phyloP scores from a whole-genome alignment of 2,888 invertebrate genomes.

The Lithodes maja region DNA sequence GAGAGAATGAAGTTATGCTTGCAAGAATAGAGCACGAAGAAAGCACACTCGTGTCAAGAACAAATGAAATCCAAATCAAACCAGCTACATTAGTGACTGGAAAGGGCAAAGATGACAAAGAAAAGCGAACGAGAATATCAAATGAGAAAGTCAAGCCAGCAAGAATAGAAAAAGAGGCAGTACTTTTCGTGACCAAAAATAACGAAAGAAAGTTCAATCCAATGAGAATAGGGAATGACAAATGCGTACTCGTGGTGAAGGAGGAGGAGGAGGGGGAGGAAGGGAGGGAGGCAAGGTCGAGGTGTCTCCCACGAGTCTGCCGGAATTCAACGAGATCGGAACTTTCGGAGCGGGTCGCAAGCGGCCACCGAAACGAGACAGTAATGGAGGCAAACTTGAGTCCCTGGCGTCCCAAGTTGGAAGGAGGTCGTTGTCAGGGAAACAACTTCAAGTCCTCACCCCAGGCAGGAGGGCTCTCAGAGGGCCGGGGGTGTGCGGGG shows the following conservation, averaged over 20 bases:
- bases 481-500: background rate
- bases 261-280: background rate
- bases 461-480: background rate
- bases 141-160: no score
- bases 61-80: no score
- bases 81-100: no score
- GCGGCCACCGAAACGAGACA: background rate
- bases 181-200: no score
- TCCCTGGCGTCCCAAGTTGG: background rate
- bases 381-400: constrained; percentile 31
- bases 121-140: no score
- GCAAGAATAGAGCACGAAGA: no score
- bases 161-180: no score
- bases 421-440: background rate
- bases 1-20: no score
- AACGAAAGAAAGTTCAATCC: no score
- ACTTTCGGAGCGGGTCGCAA: background rate
- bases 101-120: no score
- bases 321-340: background rate
- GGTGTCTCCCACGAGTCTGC: background rate
- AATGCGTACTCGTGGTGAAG: background rate
- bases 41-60: no score
- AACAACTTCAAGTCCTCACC: background rate
- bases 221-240: background rate
- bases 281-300: background rate